Percentiles rank a stretch among this genome's conserved stretches.
These are phyloP conservation scores for Dromas ardeola DNA, from an alignment of 2,113 vertebrate genomes.

Conservation along the genomic window DNA sequence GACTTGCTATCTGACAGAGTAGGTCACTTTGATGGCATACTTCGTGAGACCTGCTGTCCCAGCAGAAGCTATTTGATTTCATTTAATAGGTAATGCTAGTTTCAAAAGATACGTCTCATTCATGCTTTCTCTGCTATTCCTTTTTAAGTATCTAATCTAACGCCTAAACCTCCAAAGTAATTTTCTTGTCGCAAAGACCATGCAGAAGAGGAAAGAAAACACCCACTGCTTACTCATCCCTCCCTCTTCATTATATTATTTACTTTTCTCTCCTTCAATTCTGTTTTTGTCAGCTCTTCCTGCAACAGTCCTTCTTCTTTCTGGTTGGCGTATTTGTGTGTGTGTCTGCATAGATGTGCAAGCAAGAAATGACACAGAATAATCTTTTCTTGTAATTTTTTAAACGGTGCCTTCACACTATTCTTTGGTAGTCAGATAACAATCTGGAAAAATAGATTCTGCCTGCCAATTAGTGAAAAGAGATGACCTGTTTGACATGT, in stretches of 20 bases:
- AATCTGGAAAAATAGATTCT: neutral
- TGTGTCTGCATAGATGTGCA: neutral
- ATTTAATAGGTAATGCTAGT: conserved; percentile 13
- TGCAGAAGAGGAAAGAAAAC: conserved; percentile 23
- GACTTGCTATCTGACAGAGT: neutral
- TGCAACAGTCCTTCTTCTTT: neutral
- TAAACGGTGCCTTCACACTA: neutral
- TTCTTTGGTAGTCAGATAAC: neutral
- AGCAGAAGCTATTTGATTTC: conserved; percentile 16
- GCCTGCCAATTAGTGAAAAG: neutral
- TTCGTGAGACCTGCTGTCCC: neutral
- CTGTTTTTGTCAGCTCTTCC: neutral
- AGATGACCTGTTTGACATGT: neutral
- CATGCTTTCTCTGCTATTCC: neutral
- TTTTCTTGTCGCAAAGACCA: neutral
- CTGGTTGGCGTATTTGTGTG: neutral
- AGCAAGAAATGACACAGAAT: neutral
- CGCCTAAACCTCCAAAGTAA: neutral
- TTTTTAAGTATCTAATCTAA: neutral
- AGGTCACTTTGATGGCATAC: neutral
- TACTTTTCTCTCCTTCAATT: neutral
- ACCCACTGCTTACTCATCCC: neutral
- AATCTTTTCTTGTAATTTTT: neutral
- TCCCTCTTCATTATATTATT: neutral
- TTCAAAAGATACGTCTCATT: conserved; percentile 18